Percentiles rank a stretch among this genome's conserved stretches.
Evolutionary conservation across 2,113 vertebrate species (phyloP).

Genomic region (Neogale vison): DNA sequence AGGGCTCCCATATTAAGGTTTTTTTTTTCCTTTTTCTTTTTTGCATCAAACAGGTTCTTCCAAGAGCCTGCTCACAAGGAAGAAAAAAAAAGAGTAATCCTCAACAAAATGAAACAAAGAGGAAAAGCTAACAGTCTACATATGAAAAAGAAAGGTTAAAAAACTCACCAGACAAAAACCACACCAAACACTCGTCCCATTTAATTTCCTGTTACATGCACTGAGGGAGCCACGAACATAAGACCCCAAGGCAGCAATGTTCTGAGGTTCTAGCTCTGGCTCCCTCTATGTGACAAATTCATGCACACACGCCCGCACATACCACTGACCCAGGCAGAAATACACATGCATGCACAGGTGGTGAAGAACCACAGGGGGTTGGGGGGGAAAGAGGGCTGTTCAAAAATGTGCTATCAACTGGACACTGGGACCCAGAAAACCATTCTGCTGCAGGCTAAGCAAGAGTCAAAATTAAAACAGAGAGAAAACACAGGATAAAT

Average conservation of each 20-base stretch:
- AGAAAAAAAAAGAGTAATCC: constrained; percentile 68
- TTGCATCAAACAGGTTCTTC: constrained; percentile 73
- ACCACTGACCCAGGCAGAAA: constrained; percentile 79
- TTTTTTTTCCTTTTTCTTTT: constrained; percentile 49
- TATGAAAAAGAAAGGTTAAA: constrained; percentile 75
- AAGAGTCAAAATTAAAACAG: constrained; percentile 71
- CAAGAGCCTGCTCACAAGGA: constrained; percentile 72
- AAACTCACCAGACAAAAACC: constrained; percentile 61
- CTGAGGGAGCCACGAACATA: constrained; percentile 47
- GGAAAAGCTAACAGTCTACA: constrained; percentile 66
- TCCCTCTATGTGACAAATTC: constrained; percentile 73
- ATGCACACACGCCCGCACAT: constrained; percentile 80
- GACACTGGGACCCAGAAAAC: constrained; percentile 39
- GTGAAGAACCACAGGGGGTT: constrained; percentile 72
- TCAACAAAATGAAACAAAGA: constrained; percentile 71
- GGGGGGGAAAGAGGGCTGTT: not conserved
- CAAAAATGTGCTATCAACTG: constrained; percentile 47
- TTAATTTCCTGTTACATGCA: constrained; percentile 63
- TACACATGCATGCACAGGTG: constrained; percentile 71
- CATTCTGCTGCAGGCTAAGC: constrained; percentile 59
- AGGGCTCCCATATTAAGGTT: constrained; percentile 28
- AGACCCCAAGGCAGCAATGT: not conserved
- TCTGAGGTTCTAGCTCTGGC: constrained; percentile 70
- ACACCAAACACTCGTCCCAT: constrained; percentile 65
- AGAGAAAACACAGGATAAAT: constrained; percentile 64